Conservation (phyloP, 2,888 invertebrate genomes). For the Pilophorus perplexus region DNA sequence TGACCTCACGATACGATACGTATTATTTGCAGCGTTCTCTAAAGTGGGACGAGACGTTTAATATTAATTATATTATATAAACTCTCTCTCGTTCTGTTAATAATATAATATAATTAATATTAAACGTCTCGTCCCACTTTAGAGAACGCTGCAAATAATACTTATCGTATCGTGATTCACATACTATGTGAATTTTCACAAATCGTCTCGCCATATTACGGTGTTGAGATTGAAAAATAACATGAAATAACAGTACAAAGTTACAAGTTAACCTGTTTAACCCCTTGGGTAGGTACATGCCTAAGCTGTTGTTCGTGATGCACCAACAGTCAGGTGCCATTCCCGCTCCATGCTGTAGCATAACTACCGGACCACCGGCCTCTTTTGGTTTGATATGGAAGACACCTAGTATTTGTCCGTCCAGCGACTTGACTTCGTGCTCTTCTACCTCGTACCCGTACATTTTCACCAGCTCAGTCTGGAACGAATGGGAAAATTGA, state of each 20-base stretch:
- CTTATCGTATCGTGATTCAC: no score
- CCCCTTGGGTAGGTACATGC: no score
- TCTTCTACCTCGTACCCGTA: slow-evolving; percentile 26
- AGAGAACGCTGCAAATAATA: no score
- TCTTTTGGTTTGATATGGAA: slow-evolving; percentile 28
- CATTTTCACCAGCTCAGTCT: slow-evolving; percentile 28
- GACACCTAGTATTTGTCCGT: slow-evolving; percentile 37
- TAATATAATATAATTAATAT: no score
- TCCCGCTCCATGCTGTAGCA: slow-evolving; percentile 26
- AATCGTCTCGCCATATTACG: background rate
- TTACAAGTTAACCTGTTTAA: no score
- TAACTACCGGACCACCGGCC: slow-evolving; percentile 16
- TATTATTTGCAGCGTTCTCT: no score
- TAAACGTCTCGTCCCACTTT: no score
- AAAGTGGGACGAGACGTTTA: no score
- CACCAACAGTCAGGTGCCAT: slow-evolving; percentile 31
- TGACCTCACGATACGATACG: no score
- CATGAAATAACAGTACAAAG: background rate
- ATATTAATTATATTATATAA: no score
- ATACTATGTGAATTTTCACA: no score
- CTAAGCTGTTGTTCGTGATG: slow-evolving; percentile 32
- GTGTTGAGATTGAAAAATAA: background rate
- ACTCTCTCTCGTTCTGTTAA: no score
- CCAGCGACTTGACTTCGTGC: slow-evolving; percentile 12
- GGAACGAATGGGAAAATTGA: background rate